phyloP scores from a whole-genome alignment of 2,113 vertebrate species.

The Neomonachus schauinslandi region DNA sequence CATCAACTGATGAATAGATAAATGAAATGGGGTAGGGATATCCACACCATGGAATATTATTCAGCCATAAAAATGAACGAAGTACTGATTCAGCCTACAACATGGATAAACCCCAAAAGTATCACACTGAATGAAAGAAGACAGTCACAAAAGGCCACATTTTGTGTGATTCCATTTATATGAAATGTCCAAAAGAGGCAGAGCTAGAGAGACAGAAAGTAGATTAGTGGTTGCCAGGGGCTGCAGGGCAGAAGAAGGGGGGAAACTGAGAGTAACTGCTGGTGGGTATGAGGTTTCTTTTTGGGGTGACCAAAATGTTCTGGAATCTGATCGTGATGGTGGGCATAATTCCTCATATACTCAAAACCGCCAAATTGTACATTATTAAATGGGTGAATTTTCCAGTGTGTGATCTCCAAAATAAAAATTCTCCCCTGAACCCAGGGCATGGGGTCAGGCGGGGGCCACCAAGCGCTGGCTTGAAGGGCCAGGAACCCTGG shows the following conservation, averaged over 20 bases:
- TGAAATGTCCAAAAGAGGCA: background rate
- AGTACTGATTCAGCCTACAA: background rate
- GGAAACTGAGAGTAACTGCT: too few relatives aligned
- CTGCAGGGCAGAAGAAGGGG: background rate
- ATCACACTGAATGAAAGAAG: background rate
- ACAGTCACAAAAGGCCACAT: background rate
- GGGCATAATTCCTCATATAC: background rate
- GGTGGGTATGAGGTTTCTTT: background rate
- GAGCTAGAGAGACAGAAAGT: background rate
- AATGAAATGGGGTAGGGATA: rapidly evolving
- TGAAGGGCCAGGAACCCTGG: rapidly evolving
- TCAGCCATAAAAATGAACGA: background rate
- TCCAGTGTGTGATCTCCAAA: background rate
- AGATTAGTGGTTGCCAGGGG: background rate
- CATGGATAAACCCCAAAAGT: background rate
- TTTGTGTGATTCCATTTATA: background rate
- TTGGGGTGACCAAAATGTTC: background rate
- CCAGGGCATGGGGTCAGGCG: background rate
- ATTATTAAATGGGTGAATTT: background rate
- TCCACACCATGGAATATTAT: too few relatives aligned
- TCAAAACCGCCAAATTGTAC: background rate
- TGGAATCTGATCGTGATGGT: background rate
- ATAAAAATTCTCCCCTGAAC: background rate
- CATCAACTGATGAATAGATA: background rate
- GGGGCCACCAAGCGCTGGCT: too few relatives aligned